Evolutionary conservation across 1,140 invertebrate genomes (phyloP).

Genomic region (Cryptotermes secundus): DNA sequence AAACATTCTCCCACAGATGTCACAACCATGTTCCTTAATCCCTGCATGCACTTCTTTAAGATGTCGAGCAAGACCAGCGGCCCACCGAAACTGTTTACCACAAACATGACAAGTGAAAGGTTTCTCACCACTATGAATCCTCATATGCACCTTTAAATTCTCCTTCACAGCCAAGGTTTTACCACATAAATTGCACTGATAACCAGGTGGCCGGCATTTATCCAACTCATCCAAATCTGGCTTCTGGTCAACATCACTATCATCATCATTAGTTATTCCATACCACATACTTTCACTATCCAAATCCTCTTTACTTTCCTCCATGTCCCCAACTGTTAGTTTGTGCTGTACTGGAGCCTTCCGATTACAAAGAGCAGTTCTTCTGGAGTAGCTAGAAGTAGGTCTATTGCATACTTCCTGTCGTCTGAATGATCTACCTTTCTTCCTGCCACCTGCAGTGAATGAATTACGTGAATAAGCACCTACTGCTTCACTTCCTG

Average conservation of each 20-base stretch:
- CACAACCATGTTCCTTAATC: slow-evolving; percentile 22
- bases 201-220: background rate
- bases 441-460: background rate
- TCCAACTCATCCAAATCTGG: background rate
- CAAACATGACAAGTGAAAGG: slow-evolving; percentile 54
- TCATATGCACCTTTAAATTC: slow-evolving; percentile 41
- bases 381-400: background rate
- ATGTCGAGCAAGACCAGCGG: slow-evolving; percentile 32
- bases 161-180: slow-evolving; percentile 38
- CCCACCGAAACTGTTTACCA: slow-evolving; percentile 49
- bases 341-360: background rate
- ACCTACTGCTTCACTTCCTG: background rate
- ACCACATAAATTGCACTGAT: slow-evolving; percentile 38
- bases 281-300: slow-evolving; percentile 8
- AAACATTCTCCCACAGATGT: slow-evolving; percentile 40
- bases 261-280: slow-evolving; percentile 13
- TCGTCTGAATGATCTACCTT: slow-evolving; percentile 12
- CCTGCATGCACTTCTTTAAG: slow-evolving; percentile 34
- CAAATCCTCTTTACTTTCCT: background rate
- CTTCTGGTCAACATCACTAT: slow-evolving; percentile 6
- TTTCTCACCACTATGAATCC: slow-evolving; percentile 55
- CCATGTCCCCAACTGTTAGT: background rate
- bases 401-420: background rate
- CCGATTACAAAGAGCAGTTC: background rate
- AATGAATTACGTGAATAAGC: background rate